Conservation (phyloP, 2,888 invertebrate species). For the Cataglyphis altisquamis region DNA sequence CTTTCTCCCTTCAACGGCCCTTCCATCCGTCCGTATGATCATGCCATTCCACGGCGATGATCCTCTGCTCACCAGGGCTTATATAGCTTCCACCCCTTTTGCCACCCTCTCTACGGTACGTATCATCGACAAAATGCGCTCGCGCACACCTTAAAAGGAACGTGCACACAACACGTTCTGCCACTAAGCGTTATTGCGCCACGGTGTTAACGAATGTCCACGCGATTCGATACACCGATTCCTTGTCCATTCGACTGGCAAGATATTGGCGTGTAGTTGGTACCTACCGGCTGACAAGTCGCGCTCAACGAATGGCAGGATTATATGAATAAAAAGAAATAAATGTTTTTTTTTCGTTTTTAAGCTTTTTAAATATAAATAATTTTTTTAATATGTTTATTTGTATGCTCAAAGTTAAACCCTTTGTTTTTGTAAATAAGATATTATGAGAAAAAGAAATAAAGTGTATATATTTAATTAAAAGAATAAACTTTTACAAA, state of each 20-base stretch:
- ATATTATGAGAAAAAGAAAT: not conserved
- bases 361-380: not conserved
- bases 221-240: slow-evolving; percentile 53
- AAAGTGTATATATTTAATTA: not conserved
- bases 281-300: slow-evolving; percentile 35
- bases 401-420: not conserved
- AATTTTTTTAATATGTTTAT: not conserved
- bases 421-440: not conserved
- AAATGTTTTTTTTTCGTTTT: not conserved
- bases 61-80: slow-evolving; percentile 79
- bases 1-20: slow-evolving; percentile 63
- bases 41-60: slow-evolving; percentile 82
- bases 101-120: slow-evolving; percentile 60
- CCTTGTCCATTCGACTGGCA: slow-evolving; percentile 50
- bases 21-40: slow-evolving; percentile 78
- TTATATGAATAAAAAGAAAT: slow-evolving; percentile 34
- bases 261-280: slow-evolving; percentile 28
- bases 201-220: slow-evolving; percentile 57
- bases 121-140: slow-evolving; percentile 45
- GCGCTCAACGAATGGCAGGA: slow-evolving; percentile 16
- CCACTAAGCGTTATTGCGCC: slow-evolving; percentile 45
- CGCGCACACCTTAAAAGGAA: slow-evolving; percentile 48
- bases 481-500: too few species aligned
- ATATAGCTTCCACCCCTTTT: slow-evolving; percentile 65
- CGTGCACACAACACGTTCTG: slow-evolving; percentile 34